Base-by-base conservation (phyloP, 2,797 vertebrate genomes). In the Amniataba percoides region DNA sequence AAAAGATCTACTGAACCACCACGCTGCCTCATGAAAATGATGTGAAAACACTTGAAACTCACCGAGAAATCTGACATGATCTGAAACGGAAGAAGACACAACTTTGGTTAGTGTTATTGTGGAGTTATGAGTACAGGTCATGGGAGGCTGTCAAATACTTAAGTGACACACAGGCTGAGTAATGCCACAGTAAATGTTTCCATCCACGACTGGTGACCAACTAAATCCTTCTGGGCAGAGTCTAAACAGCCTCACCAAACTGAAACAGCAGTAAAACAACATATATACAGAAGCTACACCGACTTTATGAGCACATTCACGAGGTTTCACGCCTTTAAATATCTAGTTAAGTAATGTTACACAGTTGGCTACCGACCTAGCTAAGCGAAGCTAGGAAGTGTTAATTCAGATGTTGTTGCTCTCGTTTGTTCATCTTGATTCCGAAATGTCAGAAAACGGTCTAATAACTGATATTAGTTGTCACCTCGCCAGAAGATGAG, bases 51-150 rank as follows among this genome's bases (percentile, higher is more conserved):
- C 12, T 36, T n/a, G 1, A 73, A 27, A 95, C 95, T 96, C 81
- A 96, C 95, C 87, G 95, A 96, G 84, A 96, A 96, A 75, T 96
- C 95, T 57, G 91, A 75, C 95, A 96, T 96, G 92, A 91, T 90
- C 95, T 95, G 45, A 74, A 85, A 86, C 2, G 80, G 77, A 79
- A 87, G 13, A 78, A 73, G 10, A 65, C 0, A 89, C 21, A 79
- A 72, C 19, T 74, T 67, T 48, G 0, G 52, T 78, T 65, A 78
- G 71, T 61, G 67, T 80, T 45, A 69, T 66, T 14, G 12, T 18
- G 36, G 58, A 53, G 66, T 77, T 59, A 42, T 51, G 60, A 62
- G 59, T 65, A 52, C n/a, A 13, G 14, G 36, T 40, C 31, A 46
- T 27, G 74, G 53, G 34, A 56, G 77, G 85, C 84, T 84, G 85